These are phyloP conservation scores for Lepidochitona cinerea DNA, from an alignment of 2,888 invertebrate genomes.

Conservation along the genomic window DNA sequence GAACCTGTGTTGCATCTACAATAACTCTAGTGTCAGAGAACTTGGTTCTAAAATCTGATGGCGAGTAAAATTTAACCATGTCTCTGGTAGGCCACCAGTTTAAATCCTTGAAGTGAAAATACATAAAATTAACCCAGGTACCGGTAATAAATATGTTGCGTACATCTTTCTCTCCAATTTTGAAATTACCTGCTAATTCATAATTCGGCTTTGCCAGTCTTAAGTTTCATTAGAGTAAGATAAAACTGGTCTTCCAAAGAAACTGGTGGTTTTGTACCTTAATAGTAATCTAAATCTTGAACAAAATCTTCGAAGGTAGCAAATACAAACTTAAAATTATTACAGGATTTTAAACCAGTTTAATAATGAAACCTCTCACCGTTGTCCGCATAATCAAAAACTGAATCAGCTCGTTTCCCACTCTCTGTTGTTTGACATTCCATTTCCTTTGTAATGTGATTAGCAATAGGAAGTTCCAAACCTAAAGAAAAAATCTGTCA, in stretches of 20 bases:
- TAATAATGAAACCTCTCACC: neutral
- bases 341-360: neutral
- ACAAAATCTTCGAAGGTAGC: neutral
- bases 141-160: neutral
- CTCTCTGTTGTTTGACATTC: neutral
- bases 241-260: neutral
- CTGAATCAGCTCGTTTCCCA: neutral
- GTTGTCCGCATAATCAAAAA: neutral
- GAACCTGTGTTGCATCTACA: constrained; percentile 46
- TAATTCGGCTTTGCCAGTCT: neutral
- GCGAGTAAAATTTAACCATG: neutral
- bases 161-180: neutral
- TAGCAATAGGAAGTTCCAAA: neutral
- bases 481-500: neutral
- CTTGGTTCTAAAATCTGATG: neutral
- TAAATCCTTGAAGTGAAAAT: neutral
- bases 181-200: neutral
- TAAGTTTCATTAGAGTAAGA: neutral
- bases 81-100: constrained; percentile 6
- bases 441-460: too few species aligned
- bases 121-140: neutral
- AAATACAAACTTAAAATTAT: neutral
- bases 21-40: constrained; percentile 6
- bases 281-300: neutral
- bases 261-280: neutral